A percentile compares a stretch with the other conserved stretches of the same genome.
Evolutionary conservation across 2,113 vertebrate species (phyloP).

Genomic region (Brachyhypopomus occidentalis): DNA sequence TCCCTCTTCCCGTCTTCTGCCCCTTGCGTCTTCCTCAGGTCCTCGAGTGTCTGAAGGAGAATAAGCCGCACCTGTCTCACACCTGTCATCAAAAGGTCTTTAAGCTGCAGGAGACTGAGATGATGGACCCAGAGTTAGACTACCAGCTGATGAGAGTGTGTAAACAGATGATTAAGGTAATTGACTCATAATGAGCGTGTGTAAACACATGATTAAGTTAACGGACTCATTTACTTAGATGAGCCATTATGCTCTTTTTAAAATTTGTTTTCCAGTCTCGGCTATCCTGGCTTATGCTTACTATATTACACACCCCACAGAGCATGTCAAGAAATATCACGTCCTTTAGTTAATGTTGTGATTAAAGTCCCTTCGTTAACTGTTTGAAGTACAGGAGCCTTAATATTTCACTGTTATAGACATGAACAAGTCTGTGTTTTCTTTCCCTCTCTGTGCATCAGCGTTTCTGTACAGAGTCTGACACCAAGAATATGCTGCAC

Average conservation of each 20-base stretch:
- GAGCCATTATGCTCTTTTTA: background rate
- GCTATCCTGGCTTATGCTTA: background rate
- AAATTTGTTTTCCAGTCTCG: background rate
- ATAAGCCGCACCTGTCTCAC: slow-evolving; percentile 78
- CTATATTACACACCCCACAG: background rate
- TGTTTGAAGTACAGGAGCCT: too few species aligned
- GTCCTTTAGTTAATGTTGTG: background rate
- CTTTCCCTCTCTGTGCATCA: slow-evolving; percentile 51
- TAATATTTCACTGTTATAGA: background rate
- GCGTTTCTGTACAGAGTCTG: slow-evolving; percentile 86
- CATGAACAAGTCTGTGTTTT: background rate
- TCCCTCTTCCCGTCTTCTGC: background rate
- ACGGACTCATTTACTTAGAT: background rate
- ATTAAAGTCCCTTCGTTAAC: background rate
- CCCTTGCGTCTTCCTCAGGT: slow-evolving; percentile 67
- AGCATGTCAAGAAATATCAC: background rate
- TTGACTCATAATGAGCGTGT: slow-evolving; percentile 77
- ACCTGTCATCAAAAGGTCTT: slow-evolving; percentile 87
- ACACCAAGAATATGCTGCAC: slow-evolving; percentile 82
- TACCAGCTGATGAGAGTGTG: slow-evolving; percentile 89
- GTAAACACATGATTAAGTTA: slow-evolving; percentile 93
- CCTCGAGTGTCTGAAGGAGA: slow-evolving; percentile 86
- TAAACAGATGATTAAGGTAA: slow-evolving; percentile 91
- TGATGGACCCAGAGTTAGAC: slow-evolving; percentile 89
- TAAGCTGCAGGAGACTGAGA: slow-evolving; percentile 86